These are phyloP conservation scores for Poeciliopsis presidionis DNA, from an alignment of 2,797 vertebrate genomes.

Conservation along the genomic window DNA sequence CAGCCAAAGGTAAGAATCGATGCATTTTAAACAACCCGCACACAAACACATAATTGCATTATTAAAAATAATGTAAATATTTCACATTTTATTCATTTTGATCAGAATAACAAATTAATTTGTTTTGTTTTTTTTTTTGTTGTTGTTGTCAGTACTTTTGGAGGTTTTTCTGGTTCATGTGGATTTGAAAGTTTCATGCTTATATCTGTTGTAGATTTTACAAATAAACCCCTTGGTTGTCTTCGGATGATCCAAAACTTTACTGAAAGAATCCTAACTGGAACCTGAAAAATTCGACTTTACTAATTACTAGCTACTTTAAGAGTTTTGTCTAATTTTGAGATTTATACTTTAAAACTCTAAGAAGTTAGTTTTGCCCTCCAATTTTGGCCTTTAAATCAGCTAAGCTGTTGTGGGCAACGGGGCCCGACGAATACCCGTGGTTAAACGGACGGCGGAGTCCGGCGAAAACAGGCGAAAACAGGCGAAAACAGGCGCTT, in stretches of 20 bases:
- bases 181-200: neutral
- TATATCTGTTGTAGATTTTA: neutral
- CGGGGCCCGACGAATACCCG: too few relatives aligned
- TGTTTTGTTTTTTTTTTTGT: neutral
- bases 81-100: neutral
- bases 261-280: neutral
- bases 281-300: neutral
- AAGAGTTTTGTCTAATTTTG: neutral
- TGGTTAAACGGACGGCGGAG: too few relatives aligned
- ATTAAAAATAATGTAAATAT: neutral
- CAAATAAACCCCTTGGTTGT: neutral
- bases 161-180: neutral
- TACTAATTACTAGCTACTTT: neutral
- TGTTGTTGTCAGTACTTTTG: neutral
- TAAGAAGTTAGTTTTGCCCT: neutral
- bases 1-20: constrained; percentile 87
- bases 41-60: neutral
- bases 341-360: neutral
- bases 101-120: neutral
- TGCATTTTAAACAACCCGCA: neutral
- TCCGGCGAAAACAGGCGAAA: too few relatives aligned
- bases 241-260: neutral
- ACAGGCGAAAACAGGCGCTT: too few relatives aligned
- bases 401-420: neutral
- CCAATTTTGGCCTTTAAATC: neutral